phyloP scores from a whole-genome alignment of 2,113 vertebrate species.

The Probosciger aterrimus region DNA sequence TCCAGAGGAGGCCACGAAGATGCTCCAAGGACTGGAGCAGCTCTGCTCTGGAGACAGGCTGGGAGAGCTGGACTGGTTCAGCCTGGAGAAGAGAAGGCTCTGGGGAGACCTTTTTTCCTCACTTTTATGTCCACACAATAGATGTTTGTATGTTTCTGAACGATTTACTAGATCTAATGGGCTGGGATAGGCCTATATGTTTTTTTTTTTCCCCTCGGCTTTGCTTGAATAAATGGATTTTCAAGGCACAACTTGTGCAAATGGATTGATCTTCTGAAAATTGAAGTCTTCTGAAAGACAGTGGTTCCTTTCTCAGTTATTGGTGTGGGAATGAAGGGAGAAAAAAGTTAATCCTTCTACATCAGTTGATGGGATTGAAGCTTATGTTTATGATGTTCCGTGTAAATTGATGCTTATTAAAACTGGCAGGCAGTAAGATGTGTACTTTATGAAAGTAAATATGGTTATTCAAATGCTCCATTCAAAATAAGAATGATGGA shows the following conservation, averaged over 20 bases:
- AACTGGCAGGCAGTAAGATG: background rate
- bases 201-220: too few species aligned
- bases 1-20: background rate
- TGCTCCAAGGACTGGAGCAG: background rate
- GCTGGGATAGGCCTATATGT: background rate
- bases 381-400: background rate
- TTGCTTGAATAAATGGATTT: background rate
- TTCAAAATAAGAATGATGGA: background rate
- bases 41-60: background rate
- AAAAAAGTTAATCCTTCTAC: background rate
- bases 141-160: background rate
- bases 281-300: background rate
- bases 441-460: background rate
- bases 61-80: background rate
- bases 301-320: background rate
- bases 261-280: background rate
- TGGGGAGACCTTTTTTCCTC: background rate
- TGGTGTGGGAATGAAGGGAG: background rate
- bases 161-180: background rate
- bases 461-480: background rate
- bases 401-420: background rate
- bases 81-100: background rate
- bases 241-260: background rate
- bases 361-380: background rate
- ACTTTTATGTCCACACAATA: background rate